Base-by-base conservation (phyloP, 37 sponge, comb jelly and placozoan species). In the Chondrilla cf. caribensis region DNA sequence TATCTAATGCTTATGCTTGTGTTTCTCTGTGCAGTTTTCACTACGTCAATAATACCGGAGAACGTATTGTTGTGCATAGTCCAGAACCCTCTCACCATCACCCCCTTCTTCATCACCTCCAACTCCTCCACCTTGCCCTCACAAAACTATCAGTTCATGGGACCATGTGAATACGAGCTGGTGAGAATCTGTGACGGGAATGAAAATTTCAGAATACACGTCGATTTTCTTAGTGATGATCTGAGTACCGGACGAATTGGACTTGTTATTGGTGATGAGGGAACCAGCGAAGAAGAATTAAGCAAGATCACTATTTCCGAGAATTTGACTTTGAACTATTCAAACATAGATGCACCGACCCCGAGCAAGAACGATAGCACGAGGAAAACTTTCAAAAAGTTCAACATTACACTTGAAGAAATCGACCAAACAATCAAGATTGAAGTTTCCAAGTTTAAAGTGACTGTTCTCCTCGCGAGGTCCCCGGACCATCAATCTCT, bases 161-260 rank as follows among this genome's bases (percentile, higher is more conserved):
- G 80, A 29, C 37, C 70, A 0, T 90, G 90, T 57, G 90, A 90
- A n/a, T 82, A 85, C 37, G 37, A 47, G 0, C 18, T 84, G 11
- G 62, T 82, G 0, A 22, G 67, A 15, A 47, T 78, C 0, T 90
- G 90, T 32, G 58, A 79, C 8, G 79, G 26, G 17, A 39, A 0
- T 28, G 47, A 21, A 5, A 43, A 44, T 21, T 78, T 90, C 35
- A 66, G 70, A 22, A 62, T 90, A n/a, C 77, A 72, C 43, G 90
- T 78, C 4, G 86, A 90, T 55, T 90, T 80, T 55, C 62, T 83
- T 32, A 15, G 54, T 17, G 38, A 66, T 0, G 33, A 47, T 21
- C 29, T 83, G 38, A 38, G 33, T 36, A 86, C 59, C 22, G 90
- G 83, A 1, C 18, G 85, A 58, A 79, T 90, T 0, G 90, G 90